Base-by-base conservation (phyloP, 1,140 invertebrate species). In the Spodoptera litura region DNA sequence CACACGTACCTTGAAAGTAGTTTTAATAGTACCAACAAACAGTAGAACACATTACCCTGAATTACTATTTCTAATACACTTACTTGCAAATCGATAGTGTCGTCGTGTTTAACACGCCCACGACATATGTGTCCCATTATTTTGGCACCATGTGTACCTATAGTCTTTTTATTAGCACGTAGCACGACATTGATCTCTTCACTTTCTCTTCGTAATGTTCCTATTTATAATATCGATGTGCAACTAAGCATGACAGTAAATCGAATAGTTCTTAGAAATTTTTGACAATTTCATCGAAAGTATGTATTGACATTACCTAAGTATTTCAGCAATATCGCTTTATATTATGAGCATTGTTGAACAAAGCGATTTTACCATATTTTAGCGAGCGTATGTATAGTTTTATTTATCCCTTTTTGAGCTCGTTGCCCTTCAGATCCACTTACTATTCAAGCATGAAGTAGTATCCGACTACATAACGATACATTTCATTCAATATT, bases 1-100 rank as follows among this genome's bases (percentile, higher is more conserved):
- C 78, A 79, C 78, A 64, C 70, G 44, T 78, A 52, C 55, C 27
- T 31, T 44, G 53, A 78, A 31, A 31, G 61, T 74, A 79, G 71
- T 71, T 66, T 68, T 78, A 77, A 61, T 78, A 71, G 31, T 51
- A 53, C 68, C 27, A 15, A 80, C 55, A 80, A 51, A 79, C 49
- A 51, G 74, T 81, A 81, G 74, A 79, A 74, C 72, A 78, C 38
- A 55, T 73, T 53, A 73, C 56, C 75, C 53, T 15, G 56, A 70
- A 79, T 78, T 78, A 71, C 52, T 44, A 74, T 78, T 73, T 79
- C 66, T 80, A 75, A 80, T 78, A 81, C 75, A 82, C 81, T 85
- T 81, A 83, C 80, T 71, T 80, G 82, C 83, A 82, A 82, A 82
- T 82, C 82, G 81, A 82, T 79, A 79, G 44, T 31, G 27, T 10